Base-by-base conservation (phyloP, 1,140 invertebrate genomes). In the Orussus abietinus region DNA sequence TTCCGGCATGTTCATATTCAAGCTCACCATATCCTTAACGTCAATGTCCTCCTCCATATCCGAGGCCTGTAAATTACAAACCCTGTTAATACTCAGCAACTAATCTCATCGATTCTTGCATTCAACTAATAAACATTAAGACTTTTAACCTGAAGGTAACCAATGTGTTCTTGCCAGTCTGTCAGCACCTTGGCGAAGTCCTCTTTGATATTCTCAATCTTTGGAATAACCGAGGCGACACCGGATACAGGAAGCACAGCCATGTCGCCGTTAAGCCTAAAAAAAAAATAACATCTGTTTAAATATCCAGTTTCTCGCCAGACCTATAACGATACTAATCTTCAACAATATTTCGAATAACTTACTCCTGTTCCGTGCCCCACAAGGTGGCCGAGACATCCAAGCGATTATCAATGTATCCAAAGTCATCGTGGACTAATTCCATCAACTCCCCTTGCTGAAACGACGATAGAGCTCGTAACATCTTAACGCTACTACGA, bases 131-230 rank as follows among this genome's bases (percentile, higher is more conserved):
- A n/a, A n/a, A n/a, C n/a, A 6, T 44, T 15, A 20, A 35, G 22
- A 47, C 19, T 18, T 19, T 1, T 33, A 34, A 68, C 68, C 57
- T 69, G 60, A 22, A 70, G 44, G 25, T 63, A 58, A 21, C 66
- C 68, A 39, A 72, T 49, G 32, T 74, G 70, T 31, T 71, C 66
- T 31, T 69, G 58, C 69, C 70, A 73, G 38, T 72, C 68, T 14
- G 60, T 67, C 28, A 72, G 59, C 30, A 66, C 59, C 55, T 70
- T 71, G 32, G 63, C 65, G 55, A 66, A 73, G 43, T 74, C 70
- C 38, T 74, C 66, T 26, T 62, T 66, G 5, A 54, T 57, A 39
- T 51, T 56, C 32, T 62, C 59, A 13, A 62, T 55, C 45, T 57
- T 64, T 14, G 54, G 55, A 31, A 52, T 53, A 25, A 57, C 28